Percentiles rank a stretch among this genome's conserved stretches.
phyloP scores from a whole-genome alignment of 37 sponge, comb jelly and placozoan genomes.

The Theonella swinhoei region DNA sequence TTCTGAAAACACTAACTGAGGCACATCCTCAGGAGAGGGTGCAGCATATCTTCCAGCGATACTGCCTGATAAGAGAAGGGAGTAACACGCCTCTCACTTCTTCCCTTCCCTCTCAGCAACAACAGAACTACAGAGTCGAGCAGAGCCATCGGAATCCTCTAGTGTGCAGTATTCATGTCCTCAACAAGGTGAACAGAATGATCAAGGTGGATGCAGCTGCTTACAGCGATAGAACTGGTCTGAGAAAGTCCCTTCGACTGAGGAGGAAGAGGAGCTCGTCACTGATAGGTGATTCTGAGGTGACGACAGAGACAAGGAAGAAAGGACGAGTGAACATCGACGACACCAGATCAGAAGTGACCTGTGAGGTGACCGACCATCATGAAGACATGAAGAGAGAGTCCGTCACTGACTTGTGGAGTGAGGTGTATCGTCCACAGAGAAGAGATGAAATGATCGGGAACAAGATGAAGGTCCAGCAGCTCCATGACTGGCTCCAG shows the following conservation, averaged over 20 bases:
- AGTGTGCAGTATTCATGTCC: neutral
- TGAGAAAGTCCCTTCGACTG: neutral
- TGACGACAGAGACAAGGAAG: neutral
- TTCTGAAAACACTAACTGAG: neutral
- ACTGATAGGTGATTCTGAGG: neutral
- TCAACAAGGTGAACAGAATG: neutral
- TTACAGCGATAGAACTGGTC: neutral
- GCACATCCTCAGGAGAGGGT: neutral
- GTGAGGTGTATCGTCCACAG: constrained; percentile 41
- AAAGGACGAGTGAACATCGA: neutral
- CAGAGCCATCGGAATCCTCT: neutral
- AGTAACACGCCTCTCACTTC: neutral
- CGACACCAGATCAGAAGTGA: neutral
- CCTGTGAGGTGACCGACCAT: neutral
- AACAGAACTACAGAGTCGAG: neutral
- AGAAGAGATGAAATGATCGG: constrained; percentile 23
- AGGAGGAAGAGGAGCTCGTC: neutral
- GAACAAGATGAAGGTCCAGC: neutral
- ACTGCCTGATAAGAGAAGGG: neutral
- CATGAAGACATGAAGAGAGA: neutral
- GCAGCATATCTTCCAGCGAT: neutral
- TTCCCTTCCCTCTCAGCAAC: neutral
- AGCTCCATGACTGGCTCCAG: constrained; percentile 26
- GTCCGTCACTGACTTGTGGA: constrained; percentile 27
- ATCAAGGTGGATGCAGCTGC: neutral